Evolutionary conservation across 1,140 invertebrate genomes (phyloP), one percentile per base, ranked within the genome.

Genomic region (Drosophila repletoides): DNA sequence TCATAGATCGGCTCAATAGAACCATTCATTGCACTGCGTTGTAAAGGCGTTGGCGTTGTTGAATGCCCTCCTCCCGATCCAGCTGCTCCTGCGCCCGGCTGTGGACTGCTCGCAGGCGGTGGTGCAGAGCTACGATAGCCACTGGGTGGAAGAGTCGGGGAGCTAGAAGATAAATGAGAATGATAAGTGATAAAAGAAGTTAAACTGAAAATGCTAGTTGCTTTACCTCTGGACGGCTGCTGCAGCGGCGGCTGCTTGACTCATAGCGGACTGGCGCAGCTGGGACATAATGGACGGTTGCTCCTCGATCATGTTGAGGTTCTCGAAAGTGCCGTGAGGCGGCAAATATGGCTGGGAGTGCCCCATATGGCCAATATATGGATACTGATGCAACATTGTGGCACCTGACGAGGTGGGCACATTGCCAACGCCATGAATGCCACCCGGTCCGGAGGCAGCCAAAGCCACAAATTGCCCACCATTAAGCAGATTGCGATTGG

Each of bases 1-100:
- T 96, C 95, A 84, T 95, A 96, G 56, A 96, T 96, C 1, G 95
- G 95, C 83, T 95, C 95, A 14, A 89, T 88, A 3, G 88, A 90
- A 4, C 87, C 88, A 10, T 86, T 90, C 19, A 86, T 76, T 1
- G 71, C 69, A 41, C 67, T 88, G 0, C 87, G 80, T 36, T 90
- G 88, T 34, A 89, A 10, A 0, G 77, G 77, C 4, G 63, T 63
- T 7, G 86, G 63, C 1, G 88, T 69, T 17, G 60, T 36, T 0
- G 72, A n/a, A n/a, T n/a, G n/a, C n/a, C n/a, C n/a, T n/a, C n/a
- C n/a, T 69, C n/a, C 66, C 5, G 17, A 60, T 3, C 26, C 38
- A 4, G 17, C 15, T 1, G 36, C 17, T 0, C 7, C 5, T 5
- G 55, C 24, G 6, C 69, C 59, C 21, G 80, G 80, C 29, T 76